Percentiles rank a stretch among this genome's conserved stretches.
Evolutionary conservation across 1,140 invertebrate species (phyloP).

Genomic region (Periplaneta americana): DNA sequence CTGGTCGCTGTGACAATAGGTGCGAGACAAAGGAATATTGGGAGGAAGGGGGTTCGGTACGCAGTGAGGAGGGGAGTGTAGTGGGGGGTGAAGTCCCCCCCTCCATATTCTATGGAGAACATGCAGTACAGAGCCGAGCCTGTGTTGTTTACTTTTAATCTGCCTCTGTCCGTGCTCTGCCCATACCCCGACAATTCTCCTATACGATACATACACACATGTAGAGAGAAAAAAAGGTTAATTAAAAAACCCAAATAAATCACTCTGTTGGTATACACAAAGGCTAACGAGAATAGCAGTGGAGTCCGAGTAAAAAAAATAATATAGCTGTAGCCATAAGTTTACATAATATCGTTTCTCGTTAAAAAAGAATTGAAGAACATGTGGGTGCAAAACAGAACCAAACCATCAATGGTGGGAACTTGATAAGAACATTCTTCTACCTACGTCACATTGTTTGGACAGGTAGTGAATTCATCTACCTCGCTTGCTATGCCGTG

Average conservation of each 20-base stretch:
- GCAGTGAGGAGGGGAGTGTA: background rate
- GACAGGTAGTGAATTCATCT: background rate
- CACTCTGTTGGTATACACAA: constrained; percentile 8
- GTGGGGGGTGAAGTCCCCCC: background rate
- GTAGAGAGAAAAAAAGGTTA: constrained; percentile 3
- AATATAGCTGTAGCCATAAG: background rate
- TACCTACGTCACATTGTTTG: background rate
- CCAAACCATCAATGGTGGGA: background rate
- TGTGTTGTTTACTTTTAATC: constrained; percentile 11
- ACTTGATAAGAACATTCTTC: background rate
- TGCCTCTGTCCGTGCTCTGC: background rate
- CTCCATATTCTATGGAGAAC: background rate
- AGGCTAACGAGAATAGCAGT: constrained; percentile 10
- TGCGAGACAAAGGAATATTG: background rate
- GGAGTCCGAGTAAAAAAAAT: background rate
- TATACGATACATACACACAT: background rate
- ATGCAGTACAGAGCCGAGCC: background rate
- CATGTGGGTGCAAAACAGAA: background rate
- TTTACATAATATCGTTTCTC: background rate
- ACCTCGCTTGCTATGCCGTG: background rate
- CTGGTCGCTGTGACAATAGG: constrained; percentile 3
- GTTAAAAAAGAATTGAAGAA: background rate
- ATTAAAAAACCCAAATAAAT: constrained; percentile 11
- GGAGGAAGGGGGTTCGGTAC: background rate
- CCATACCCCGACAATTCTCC: background rate